These are phyloP conservation scores for Cololabis saira DNA, from an alignment of 2,113 vertebrate species.

Conservation along the genomic window DNA sequence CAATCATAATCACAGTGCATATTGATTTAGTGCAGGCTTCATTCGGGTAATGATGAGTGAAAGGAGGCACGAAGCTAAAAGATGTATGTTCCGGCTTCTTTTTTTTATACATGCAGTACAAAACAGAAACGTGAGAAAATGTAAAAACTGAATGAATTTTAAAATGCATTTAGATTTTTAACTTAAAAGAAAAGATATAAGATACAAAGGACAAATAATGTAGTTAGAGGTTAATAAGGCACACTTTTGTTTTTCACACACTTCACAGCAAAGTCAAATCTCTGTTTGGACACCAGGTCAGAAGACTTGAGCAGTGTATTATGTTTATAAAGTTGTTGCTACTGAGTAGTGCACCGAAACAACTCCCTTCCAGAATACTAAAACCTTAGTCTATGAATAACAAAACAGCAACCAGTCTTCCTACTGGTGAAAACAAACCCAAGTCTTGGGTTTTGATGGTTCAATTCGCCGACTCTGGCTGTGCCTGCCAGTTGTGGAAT, in stretches of 20 bases:
- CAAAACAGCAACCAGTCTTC: slow-evolving; percentile 26
- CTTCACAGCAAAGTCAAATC: neutral
- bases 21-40: slow-evolving; percentile 42
- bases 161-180: neutral
- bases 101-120: slow-evolving; percentile 6
- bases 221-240: neutral
- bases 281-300: slow-evolving; percentile 48
- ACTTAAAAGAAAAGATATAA: neutral
- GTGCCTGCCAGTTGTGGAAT: slow-evolving; percentile 25
- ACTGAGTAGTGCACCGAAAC: slow-evolving; percentile 45
- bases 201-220: neutral
- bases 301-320: slow-evolving; percentile 37
- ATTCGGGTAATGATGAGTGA: slow-evolving; percentile 47
- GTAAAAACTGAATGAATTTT: neutral
- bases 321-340: slow-evolving; percentile 41
- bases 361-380: slow-evolving; percentile 54
- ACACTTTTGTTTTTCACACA: neutral
- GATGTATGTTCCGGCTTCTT: slow-evolving; percentile 7
- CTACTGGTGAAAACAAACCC: slow-evolving; percentile 31
- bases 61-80: slow-evolving; percentile 1
- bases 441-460: slow-evolving; percentile 41
- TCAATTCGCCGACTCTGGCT: slow-evolving; percentile 27
- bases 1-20: slow-evolving; percentile 34
- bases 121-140: slow-evolving; percentile 1
- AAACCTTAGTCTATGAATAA: slow-evolving; percentile 56